Evolutionary conservation across 1,140 invertebrate genomes (phyloP).

Genomic region (Pararge aegeria): DNA sequence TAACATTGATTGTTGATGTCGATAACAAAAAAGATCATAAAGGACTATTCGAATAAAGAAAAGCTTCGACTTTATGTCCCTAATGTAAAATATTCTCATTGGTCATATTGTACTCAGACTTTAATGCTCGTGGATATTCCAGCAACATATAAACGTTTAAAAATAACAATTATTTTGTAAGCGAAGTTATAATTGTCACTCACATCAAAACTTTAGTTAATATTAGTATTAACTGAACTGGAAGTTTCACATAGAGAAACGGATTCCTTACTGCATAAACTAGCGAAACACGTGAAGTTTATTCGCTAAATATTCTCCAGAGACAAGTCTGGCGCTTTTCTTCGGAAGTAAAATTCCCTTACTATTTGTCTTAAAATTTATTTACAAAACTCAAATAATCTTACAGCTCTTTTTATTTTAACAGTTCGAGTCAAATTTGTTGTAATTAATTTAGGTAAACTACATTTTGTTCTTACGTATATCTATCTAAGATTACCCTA

Average conservation of each 20-base stretch:
- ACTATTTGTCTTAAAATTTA: constrained; percentile 6
- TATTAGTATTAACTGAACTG: constrained; percentile 14
- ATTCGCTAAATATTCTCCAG: constrained; percentile 69
- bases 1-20: too few species aligned
- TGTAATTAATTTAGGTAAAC: too few species aligned
- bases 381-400: too few species aligned
- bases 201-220: constrained; percentile 21
- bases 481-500: too few species aligned
- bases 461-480: too few species aligned
- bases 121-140: background rate
- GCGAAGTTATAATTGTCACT: constrained; percentile 21
- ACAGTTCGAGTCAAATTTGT: too few species aligned
- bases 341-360: constrained; percentile 29
- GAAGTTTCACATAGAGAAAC: constrained; percentile 46
- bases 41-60: too few species aligned
- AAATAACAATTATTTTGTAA: background rate
- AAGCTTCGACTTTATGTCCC: too few species aligned
- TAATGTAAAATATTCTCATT: too few species aligned
- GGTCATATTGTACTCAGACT: too few species aligned
- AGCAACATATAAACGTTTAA: background rate
- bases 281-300: constrained; percentile 64
- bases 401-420: too few species aligned
- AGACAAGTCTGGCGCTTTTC: constrained; percentile 46
- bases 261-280: constrained; percentile 60
- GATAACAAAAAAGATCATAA: too few species aligned